Conservation (phyloP, 2,113 vertebrate genomes). For the Epinephelus moara region DNA sequence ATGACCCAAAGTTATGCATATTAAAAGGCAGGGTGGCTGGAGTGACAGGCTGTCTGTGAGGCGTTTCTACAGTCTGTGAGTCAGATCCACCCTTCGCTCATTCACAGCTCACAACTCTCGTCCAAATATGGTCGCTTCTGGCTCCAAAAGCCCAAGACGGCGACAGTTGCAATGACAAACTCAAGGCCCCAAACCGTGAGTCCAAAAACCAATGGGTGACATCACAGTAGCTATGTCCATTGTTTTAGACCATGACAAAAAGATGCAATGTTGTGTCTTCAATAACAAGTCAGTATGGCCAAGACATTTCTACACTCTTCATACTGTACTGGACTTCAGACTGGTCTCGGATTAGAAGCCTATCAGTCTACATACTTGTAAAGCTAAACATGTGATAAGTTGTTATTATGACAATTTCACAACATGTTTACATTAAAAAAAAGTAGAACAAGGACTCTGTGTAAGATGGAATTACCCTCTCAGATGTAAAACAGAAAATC, state of each 20-base stretch:
- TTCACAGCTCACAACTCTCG: no score
- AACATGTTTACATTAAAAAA: constrained; percentile 1
- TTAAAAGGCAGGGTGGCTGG: no score
- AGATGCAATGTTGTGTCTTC: not conserved
- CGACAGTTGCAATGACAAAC: no score
- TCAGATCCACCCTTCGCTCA: no score
- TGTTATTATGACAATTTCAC: not conserved
- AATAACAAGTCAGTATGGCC: not conserved
- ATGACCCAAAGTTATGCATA: no score
- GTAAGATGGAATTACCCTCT: not conserved
- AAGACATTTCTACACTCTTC: not conserved
- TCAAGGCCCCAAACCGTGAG: no score
- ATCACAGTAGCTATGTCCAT: no score
- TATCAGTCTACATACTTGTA: not conserved
- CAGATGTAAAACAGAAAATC: not conserved
- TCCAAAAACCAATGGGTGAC: no score
- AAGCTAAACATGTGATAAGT: not conserved
- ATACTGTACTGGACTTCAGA: not conserved
- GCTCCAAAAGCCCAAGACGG: no score
- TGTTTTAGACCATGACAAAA: not conserved
- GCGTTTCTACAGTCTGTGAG: no score
- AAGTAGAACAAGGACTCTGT: not conserved
- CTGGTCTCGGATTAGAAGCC: not conserved
- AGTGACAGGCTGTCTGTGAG: no score
- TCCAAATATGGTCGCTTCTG: no score